Conservation (phyloP, 2,888 invertebrate species). For the Catonia carolina region DNA sequence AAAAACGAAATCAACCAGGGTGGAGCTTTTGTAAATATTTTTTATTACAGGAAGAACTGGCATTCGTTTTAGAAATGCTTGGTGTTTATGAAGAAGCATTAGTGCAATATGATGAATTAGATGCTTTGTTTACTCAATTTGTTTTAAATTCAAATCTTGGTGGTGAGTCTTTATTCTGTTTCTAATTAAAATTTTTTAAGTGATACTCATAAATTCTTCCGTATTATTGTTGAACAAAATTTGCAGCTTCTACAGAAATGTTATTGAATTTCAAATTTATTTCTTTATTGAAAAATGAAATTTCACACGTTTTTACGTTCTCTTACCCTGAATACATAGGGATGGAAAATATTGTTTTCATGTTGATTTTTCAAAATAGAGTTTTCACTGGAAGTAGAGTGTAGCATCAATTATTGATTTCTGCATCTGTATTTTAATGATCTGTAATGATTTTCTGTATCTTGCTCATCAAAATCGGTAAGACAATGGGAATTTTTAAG, state of each 20-base stretch:
- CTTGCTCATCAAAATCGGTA: no score
- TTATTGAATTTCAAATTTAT: no score
- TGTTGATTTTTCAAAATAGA: no score
- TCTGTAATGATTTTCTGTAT: no score
- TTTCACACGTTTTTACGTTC: no score
- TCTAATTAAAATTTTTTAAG: background rate
- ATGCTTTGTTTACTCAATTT: conserved; percentile 94
- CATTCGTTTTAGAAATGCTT: conserved; percentile 89
- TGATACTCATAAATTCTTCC: background rate
- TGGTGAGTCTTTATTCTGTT: conserved; percentile 41
- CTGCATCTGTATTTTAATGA: no score
- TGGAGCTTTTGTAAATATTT: conserved; percentile 97
- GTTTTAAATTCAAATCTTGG: conserved; percentile 87
- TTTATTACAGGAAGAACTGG: conserved; percentile 89
- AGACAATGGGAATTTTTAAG: no score
- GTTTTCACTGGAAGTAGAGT: no score
- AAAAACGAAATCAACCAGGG: conserved; percentile 78
- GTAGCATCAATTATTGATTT: no score
- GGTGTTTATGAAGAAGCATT: conserved; percentile 89
- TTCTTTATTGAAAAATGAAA: no score
- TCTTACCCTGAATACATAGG: no score
- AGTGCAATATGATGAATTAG: conserved; percentile 94
- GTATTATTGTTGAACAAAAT: background rate
- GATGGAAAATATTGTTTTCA: no score
- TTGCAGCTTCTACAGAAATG: background rate